Conservation (phyloP, 1,140 invertebrate genomes). For the Zophobas atratus region DNA sequence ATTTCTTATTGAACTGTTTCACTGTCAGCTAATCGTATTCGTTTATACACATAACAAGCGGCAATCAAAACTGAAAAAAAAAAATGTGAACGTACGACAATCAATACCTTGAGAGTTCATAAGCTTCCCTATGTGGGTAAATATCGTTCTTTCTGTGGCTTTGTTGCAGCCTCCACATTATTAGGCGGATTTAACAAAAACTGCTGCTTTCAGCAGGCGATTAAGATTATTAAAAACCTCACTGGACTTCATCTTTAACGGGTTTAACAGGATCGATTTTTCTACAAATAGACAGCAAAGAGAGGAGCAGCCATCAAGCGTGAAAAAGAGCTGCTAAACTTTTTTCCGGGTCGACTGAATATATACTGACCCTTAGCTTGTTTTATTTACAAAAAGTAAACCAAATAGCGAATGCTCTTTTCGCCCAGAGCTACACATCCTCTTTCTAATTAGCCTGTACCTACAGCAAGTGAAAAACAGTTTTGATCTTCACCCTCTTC, state of each 20-base stretch:
- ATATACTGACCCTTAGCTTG: slow-evolving; percentile 63
- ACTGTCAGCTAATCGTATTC: no score
- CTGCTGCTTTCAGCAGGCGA: slow-evolving; percentile 47
- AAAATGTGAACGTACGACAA: slow-evolving; percentile 44
- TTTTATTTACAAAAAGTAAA: slow-evolving; percentile 63
- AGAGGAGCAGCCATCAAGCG: slow-evolving; percentile 56
- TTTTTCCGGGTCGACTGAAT: slow-evolving; percentile 60
- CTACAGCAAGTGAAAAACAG: slow-evolving; percentile 61
- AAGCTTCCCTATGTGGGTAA: slow-evolving; percentile 58
- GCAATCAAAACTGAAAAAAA: no score
- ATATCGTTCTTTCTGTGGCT: slow-evolving; percentile 53
- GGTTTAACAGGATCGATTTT: slow-evolving; percentile 38
- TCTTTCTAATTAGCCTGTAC: slow-evolving; percentile 63
- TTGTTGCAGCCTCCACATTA: slow-evolving; percentile 50
- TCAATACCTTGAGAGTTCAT: slow-evolving; percentile 62
- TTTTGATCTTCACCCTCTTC: slow-evolving; percentile 53
- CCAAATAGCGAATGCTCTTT: slow-evolving; percentile 62
- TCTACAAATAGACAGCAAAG: slow-evolving; percentile 27
- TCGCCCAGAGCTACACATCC: slow-evolving; percentile 62
- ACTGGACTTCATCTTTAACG: slow-evolving; percentile 34
- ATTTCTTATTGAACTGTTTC: no score
- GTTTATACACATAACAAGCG: no score
- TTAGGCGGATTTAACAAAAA: slow-evolving; percentile 50
- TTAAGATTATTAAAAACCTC: slow-evolving; percentile 52
- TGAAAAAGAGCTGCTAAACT: slow-evolving; percentile 59